Conservation (phyloP, 2,797 vertebrate genomes). For the Acrocephalus scirpaceus region DNA sequence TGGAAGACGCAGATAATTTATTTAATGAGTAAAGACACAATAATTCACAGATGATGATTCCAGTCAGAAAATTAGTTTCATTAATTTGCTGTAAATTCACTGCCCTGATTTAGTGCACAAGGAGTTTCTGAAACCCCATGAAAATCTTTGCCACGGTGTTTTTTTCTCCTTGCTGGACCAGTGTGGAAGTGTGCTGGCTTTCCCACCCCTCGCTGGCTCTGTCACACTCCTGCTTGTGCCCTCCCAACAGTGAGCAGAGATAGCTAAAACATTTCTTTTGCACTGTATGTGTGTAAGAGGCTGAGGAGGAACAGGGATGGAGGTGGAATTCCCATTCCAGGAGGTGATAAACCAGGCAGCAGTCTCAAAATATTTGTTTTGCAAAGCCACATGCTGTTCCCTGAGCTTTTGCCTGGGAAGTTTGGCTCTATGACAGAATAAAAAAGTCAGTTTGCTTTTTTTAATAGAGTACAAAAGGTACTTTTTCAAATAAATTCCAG, state of each 20-base stretch:
- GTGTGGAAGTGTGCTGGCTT: background rate
- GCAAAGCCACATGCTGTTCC: background rate
- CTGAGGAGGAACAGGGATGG: background rate
- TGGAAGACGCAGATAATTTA: constrained; percentile 80
- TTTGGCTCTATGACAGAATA: background rate
- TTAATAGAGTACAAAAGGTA: constrained; percentile 45
- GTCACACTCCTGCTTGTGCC: background rate
- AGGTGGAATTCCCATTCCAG: background rate
- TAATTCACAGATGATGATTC: constrained; percentile 77
- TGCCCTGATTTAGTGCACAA: constrained; percentile 69
- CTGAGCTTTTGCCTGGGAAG: background rate
- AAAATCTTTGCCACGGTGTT: background rate
- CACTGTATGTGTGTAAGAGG: rapidly evolving
- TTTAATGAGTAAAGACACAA: constrained; percentile 79
- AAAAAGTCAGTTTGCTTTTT: background rate
- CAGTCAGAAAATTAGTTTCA: constrained; percentile 80
- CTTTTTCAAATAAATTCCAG: constrained; percentile 34
- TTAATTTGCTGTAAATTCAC: constrained; percentile 76
- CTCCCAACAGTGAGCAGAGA: background rate
- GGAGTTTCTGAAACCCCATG: constrained; percentile 25
- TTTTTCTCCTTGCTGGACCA: background rate
- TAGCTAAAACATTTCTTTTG: background rate
- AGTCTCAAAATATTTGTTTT: background rate
- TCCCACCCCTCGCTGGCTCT: background rate
- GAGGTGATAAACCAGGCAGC: background rate